Evolutionary conservation across 2,888 invertebrate genomes (phyloP).

Genomic region (Drosophila flavopinicola): DNA sequence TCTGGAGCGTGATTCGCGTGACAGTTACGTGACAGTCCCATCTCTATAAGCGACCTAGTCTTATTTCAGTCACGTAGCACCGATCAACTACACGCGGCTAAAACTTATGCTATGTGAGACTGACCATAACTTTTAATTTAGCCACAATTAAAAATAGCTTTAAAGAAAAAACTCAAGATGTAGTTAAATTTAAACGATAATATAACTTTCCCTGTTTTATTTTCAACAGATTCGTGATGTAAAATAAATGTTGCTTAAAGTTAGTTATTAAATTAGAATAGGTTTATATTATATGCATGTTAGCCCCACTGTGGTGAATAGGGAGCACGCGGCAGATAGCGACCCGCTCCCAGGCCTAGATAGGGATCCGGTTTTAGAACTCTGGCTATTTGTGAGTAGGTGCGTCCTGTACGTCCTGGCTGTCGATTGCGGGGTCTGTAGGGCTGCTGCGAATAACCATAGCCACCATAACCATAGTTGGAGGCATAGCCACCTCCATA

Average conservation of each 20-base stretch:
- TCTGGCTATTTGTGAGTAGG: slow-evolving; percentile 89
- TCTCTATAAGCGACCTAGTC: slow-evolving; percentile 32
- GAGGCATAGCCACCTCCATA: slow-evolving; percentile 9
- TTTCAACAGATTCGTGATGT: neutral
- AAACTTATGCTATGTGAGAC: neutral
- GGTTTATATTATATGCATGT: neutral
- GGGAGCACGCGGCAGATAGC: slow-evolving; percentile 86
- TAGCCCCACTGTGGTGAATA: slow-evolving; percentile 84
- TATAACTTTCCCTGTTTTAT: slow-evolving; percentile 7
- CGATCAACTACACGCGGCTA: slow-evolving; percentile 27
- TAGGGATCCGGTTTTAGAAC: slow-evolving; percentile 86
- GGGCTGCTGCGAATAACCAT: slow-evolving; percentile 8
- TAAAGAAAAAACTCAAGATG: neutral
- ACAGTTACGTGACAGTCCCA: slow-evolving; percentile 47
- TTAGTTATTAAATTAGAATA: neutral
- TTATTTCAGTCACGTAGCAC: slow-evolving; percentile 56
- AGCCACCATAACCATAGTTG: slow-evolving; percentile 22
- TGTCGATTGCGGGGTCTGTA: slow-evolving; percentile 19
- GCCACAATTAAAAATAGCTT: slow-evolving; percentile 9
- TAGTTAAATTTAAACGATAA: slow-evolving; percentile 1
- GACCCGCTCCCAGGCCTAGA: slow-evolving; percentile 85
- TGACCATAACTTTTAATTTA: slow-evolving; percentile 37
- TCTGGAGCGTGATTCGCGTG: slow-evolving; percentile 46
- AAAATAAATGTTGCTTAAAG: neutral
- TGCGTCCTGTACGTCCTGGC: slow-evolving; percentile 82